These are phyloP conservation scores for Cavia aperea DNA, from an alignment of 2,113 vertebrate species.

Conservation along the genomic window DNA sequence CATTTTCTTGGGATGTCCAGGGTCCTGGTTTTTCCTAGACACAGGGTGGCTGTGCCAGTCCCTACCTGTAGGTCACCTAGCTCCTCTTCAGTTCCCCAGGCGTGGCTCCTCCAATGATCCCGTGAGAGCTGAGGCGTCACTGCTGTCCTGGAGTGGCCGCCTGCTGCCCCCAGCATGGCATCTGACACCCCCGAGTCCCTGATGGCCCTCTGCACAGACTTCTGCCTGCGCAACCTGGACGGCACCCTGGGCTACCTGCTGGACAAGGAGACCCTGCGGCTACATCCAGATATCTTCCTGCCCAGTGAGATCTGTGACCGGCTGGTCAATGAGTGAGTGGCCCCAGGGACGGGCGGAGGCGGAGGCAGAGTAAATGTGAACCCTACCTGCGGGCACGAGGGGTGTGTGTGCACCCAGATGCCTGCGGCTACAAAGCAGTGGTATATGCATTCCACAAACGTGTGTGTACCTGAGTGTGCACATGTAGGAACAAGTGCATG, in stretches of 20 bases:
- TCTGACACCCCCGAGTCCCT: conserved; percentile 92
- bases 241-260: conserved; percentile 93
- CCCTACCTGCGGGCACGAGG: too few relatives aligned
- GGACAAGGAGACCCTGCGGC: conserved; percentile 83
- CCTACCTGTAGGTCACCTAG: not conserved
- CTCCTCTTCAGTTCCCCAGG: conserved; percentile 12
- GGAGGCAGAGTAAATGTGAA: not conserved
- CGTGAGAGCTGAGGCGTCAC: conserved; percentile 60
- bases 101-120: conserved; percentile 64
- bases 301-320: conserved; percentile 98
- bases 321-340: conserved; percentile 89
- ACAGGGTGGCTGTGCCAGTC: not conserved
- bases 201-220: conserved; percentile 89
- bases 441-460: not conserved
- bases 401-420: not conserved
- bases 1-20: not conserved
- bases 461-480: not conserved
- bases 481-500: not conserved
- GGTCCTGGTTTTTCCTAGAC: not conserved
- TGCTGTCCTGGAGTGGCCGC: conserved; percentile 36
- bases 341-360: not conserved
- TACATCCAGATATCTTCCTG: conserved; percentile 93
- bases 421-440: not conserved
- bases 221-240: conserved; percentile 92
- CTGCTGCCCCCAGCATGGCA: conserved; percentile 74